A percentile compares a stretch with the other conserved stretches of the same genome.
These are phyloP conservation scores for Sarcophaga rosellei DNA, from an alignment of 2,888 invertebrate genomes.

Conservation along the genomic window DNA sequence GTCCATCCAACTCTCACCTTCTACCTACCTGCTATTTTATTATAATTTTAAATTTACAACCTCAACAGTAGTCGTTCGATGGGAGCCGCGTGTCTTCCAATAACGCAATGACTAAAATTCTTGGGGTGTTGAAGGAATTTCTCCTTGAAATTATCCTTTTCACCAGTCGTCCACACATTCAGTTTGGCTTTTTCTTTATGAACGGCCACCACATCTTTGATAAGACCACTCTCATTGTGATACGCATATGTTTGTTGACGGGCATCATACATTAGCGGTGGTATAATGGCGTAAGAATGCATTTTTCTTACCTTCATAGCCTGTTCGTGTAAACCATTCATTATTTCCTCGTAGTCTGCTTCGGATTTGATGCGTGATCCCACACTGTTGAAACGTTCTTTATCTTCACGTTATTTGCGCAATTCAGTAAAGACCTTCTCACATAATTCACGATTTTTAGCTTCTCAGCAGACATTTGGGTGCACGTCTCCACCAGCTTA, in stretches of 20 bases:
- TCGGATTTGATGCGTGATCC: constrained; percentile 96
- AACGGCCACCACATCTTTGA: constrained; percentile 89
- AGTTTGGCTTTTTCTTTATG: constrained; percentile 92
- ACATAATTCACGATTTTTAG: constrained; percentile 96
- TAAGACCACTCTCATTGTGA: constrained; percentile 92
- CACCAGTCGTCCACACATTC: constrained; percentile 95
- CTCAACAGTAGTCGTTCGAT: neutral
- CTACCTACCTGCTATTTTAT: too few species aligned
- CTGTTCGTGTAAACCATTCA: constrained; percentile 98
- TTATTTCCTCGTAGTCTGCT: constrained; percentile 97
- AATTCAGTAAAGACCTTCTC: constrained; percentile 98
- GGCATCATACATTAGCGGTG: constrained; percentile 92
- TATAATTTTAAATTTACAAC: too few species aligned
- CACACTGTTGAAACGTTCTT: constrained; percentile 93
- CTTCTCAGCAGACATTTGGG: constrained; percentile 93
- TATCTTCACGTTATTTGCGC: constrained; percentile 96
- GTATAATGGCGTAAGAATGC: constrained; percentile 97
- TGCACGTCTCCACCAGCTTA: constrained; percentile 92
- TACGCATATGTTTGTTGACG: constrained; percentile 88
- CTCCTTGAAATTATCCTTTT: constrained; percentile 95
- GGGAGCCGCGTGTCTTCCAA: too few species aligned
- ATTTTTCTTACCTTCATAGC: constrained; percentile 98
- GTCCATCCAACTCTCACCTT: too few species aligned
- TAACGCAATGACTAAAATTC: constrained; percentile 85
- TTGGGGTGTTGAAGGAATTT: constrained; percentile 99